Conservation (phyloP, 2,888 invertebrate genomes). For the Maniola hyperantus region DNA sequence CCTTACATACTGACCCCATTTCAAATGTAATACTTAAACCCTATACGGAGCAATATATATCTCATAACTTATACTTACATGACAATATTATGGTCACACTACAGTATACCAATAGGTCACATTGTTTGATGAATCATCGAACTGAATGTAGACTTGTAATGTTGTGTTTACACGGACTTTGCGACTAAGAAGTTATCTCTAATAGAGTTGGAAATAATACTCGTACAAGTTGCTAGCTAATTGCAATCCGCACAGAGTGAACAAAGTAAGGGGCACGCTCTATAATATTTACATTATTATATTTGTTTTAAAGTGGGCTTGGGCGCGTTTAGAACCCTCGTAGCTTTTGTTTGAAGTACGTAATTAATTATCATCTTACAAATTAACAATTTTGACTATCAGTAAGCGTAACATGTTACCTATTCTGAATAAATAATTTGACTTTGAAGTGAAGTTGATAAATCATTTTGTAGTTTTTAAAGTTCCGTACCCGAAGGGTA, state of each 20-base stretch:
- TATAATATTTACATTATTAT: too few relatives aligned
- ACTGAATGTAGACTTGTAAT: conserved; percentile 29
- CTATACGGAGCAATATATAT: neutral
- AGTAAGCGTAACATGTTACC: too few relatives aligned
- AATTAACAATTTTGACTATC: too few relatives aligned
- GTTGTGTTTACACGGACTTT: neutral
- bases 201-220: neutral
- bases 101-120: conserved; percentile 26
- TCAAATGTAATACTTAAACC: neutral
- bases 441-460: too few relatives aligned
- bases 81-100: conserved; percentile 19
- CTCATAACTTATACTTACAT: conserved; percentile 3
- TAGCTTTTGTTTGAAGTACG: too few relatives aligned
- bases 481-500: too few relatives aligned
- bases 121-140: conserved; percentile 29
- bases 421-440: too few relatives aligned
- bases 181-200: neutral
- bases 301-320: too few relatives aligned
- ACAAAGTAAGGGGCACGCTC: too few relatives aligned
- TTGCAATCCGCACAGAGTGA: neutral
- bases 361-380: too few relatives aligned
- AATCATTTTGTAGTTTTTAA: too few relatives aligned
- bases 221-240: neutral
- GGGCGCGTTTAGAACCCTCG: too few relatives aligned
- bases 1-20: neutral